Evolutionary conservation across 2,113 vertebrate genomes (phyloP), one percentile per base, ranked within the genome.

Genomic region (Peromyscus maniculatus): DNA sequence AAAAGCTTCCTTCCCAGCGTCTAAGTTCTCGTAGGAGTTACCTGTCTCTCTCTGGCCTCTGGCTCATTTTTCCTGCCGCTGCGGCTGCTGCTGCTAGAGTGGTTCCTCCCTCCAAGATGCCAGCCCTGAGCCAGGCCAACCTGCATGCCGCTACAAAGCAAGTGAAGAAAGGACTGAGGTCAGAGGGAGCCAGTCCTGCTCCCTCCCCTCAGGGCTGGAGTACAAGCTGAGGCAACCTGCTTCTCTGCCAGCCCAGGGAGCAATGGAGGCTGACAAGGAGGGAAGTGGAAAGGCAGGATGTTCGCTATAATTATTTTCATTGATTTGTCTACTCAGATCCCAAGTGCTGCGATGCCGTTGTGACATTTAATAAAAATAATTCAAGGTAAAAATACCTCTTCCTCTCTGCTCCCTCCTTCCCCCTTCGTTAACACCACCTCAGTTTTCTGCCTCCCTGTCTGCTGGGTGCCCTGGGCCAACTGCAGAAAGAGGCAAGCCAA

Each of bases 321-420:
- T 98, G 98, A 98, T 98, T 98, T 97, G 97, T 98, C 96, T 97
- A 94, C 95, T 97, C 49, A 2, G 92, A 97, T 97, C 97, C 95
- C 97, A 96, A 98, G 96, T 64, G 96, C 97, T 92, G 64, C 22
- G 0, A 96, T 97, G 95, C 97, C 36, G 3, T 96, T 95, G 97
- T 98, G 97, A 97, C 97, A 97, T 98, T 98, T 98, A 96, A 97
- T 98, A 98, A 97, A 98, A 98, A 97, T 98, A 97, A 98, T 98
- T 98, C 94, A 95, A 97, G 94, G 97, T 97, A 98, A 98, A 97
- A 97, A 98, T 96, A 97, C 94, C 83, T 97, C 67, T 95, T 92
- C 26, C 62, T 97, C 92, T 55, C 46, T 83, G 67, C 71, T 92
- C 75, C 91, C 92, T 89, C 84, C 94, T 91, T 92, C 87, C 92